Base-by-base conservation (phyloP, 2,797 vertebrate species). In the Pipistrellus kuhlii region DNA sequence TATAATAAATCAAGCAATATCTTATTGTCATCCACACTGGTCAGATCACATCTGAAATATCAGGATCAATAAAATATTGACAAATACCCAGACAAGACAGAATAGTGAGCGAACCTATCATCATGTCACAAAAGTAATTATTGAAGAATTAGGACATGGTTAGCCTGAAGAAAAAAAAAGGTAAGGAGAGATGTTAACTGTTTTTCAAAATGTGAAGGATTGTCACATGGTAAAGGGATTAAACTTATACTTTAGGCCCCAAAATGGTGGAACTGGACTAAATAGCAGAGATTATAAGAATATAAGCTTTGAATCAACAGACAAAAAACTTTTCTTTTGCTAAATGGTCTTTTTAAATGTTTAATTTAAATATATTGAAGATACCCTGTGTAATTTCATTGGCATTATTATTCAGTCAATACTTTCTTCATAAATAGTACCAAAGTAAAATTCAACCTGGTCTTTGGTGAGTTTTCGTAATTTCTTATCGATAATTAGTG, bases 381-480 rank as follows among this genome's bases (percentile, higher is more conserved):
- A 92, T 15, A 71, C 23, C 7, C 27, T 85, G 46, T 92, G 51
- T 86, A 46, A 64, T 94, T 97, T 95, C 72, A 88, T 84, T 80
- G 66, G 64, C 71, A 89, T 95, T 95, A 91, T 83, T 91, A 77
- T 94, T 94, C 90, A 96, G 30, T 55, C 51, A 89, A 95, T 91
- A 89, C n/a, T 93, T 91, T 81, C 83, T 83, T 93, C 92, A 92
- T 96, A 92, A 94, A 95, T 82, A 92, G 48, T 81, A 88, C 18
- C 95, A 46, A 94, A 86, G 87, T 90, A 96, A 96, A 96, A 97
- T 93, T 94, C 77, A 97, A 94, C 12, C 12, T 30, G 57, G 17
- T 85, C 57, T 35, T 95, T 84, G 81, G 59, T 94, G 68, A 96
- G 93, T 96, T 96, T 96, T 94, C 84, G 94, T 95, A 93, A 96